A percentile compares a stretch with the other conserved stretches of the same genome.
phyloP scores from a whole-genome alignment of 2,113 vertebrate genomes.

The Numenius arquata region DNA sequence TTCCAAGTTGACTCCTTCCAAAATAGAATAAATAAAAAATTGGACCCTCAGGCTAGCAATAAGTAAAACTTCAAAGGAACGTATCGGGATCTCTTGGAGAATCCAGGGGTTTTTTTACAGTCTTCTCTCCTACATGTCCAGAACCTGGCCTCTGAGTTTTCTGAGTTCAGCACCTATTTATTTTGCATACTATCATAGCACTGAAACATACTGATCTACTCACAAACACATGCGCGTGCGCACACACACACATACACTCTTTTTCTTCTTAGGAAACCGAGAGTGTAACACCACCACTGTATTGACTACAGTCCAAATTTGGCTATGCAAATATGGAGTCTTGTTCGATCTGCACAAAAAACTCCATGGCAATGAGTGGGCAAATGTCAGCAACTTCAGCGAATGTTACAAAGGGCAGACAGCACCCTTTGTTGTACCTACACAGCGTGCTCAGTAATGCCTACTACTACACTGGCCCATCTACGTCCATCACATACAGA shows the following conservation, averaged over 20 bases:
- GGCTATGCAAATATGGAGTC: background rate
- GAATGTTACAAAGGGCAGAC: background rate
- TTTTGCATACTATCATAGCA: background rate
- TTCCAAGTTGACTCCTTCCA: background rate
- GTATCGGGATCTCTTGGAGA: background rate
- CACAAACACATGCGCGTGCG: background rate
- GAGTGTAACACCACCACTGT: background rate
- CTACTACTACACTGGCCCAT: no score
- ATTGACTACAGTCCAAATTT: background rate
- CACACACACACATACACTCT: background rate
- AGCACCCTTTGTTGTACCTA: background rate
- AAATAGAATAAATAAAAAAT: conserved; percentile 21
- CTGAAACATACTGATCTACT: background rate
- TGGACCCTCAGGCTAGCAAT: background rate
- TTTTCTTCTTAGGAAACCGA: background rate
- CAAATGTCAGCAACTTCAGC: background rate
- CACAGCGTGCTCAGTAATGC: background rate
- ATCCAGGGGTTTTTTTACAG: background rate
- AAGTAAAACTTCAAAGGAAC: conserved; percentile 16
- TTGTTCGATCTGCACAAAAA: background rate
- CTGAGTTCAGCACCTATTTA: background rate
- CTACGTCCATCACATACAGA: background rate
- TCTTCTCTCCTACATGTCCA: background rate
- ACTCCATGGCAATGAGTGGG: background rate
- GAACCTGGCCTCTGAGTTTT: background rate